Evolutionary conservation across 2,888 invertebrate genomes (phyloP).

Genomic region (Rhodophaea formosa): DNA sequence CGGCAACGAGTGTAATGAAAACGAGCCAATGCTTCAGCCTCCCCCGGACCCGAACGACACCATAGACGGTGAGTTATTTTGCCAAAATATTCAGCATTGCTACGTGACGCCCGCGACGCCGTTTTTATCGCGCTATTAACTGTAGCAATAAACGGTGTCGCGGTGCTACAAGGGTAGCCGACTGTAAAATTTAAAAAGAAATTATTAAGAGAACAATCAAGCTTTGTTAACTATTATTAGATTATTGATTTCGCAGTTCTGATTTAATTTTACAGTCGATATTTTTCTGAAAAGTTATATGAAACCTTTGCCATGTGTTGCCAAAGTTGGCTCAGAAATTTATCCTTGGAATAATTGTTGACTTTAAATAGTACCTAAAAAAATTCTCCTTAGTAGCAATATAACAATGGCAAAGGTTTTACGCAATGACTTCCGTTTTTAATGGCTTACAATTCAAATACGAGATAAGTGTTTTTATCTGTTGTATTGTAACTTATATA

Average conservation of each 20-base stretch:
- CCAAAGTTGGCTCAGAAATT: not conserved
- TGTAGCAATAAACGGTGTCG: too few species aligned
- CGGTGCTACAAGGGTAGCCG: not conserved
- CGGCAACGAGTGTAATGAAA: constrained; percentile 81
- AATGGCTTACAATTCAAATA: not conserved
- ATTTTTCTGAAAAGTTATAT: not conserved
- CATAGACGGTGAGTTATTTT: constrained; percentile 85
- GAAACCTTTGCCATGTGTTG: constrained; percentile 6
- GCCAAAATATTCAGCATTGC: not conserved
- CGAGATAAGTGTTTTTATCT: not conserved
- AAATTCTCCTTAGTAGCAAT: too few species aligned
- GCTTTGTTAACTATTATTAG: not conserved
- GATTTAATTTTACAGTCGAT: constrained; percentile 23
- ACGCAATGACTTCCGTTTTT: too few species aligned
- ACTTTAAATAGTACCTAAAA: not conserved
- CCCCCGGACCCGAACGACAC: constrained; percentile 87
- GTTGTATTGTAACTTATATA: not conserved
- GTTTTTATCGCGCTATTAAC: too few species aligned
- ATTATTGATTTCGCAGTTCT: not conserved
- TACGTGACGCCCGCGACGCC: too few species aligned
- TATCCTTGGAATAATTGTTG: not conserved
- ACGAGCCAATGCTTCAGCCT: constrained; percentile 81
- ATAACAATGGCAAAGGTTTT: not conserved
- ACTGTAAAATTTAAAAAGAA: constrained; percentile 2
- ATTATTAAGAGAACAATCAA: too few species aligned